Base-by-base conservation (phyloP, 2,113 vertebrate genomes). In the Plestiodon gilberti region DNA sequence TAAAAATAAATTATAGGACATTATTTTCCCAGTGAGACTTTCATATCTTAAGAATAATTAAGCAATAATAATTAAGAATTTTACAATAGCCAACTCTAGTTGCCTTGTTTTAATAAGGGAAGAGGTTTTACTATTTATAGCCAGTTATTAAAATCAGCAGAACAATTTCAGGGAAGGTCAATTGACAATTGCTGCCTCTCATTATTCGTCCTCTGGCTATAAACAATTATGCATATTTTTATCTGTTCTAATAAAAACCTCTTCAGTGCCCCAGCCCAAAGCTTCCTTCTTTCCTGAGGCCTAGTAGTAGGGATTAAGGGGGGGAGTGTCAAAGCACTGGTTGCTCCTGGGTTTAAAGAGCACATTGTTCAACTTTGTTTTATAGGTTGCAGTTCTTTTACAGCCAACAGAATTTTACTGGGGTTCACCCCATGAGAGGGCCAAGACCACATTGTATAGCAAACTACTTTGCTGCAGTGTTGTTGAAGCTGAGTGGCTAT, bases 171-270 rank as follows among this genome's bases (percentile, higher is more conserved):
- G 77, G 65, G n/a, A 57, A 86, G 55, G 38, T 62, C 76, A 80
- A 62, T 55, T 62, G 35, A 48, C 30, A 79, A 80, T n/a, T 62
- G 38, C 38, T 48, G 25, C 38, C 30, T 33, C 20, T 71, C 52
- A 85, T 43, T 75, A 84, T 48, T 83, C 11, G 79, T 86, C 74
- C 78, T 65, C 43, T 38, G 33, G 25, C 33, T 77, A 55, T 77
- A 69, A 67, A 84, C 43, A 55, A 67, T 67, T 7, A 25, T 71
- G 18, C 25, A 43, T 30, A 23, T 18, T 82, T 73, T 82, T 73
- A 82, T 71, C 67, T 73, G 33, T 38, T 7, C 23, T 59, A 79
- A 71, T 61, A 25, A 85, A 70, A 78, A 40, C 38, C 38, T 64
- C 55, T 22, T 61, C 10, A 40, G 35, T 25, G 55, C 13, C 6